Percentiles rank a stretch among this genome's conserved stretches.
Evolutionary conservation across 2,113 vertebrate species (phyloP).

Genomic region (Rissa tridactyla): DNA sequence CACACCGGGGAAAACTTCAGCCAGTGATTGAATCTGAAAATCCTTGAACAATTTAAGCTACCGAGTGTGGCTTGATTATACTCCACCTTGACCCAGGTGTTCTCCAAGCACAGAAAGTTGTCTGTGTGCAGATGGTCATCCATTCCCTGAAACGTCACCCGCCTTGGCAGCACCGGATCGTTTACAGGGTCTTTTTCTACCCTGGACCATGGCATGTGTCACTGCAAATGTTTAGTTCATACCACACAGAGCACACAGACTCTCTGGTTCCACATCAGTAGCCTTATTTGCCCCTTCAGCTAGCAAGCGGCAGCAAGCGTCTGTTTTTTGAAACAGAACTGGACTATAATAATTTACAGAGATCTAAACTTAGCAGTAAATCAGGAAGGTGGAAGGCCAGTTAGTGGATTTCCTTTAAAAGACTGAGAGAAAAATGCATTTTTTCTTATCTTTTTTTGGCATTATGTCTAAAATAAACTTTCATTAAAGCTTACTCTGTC

Average conservation of each 20-base stretch:
- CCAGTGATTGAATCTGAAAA: not conserved
- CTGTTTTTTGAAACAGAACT: not conserved
- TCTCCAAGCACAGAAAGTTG: not conserved
- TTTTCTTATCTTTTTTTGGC: not conserved
- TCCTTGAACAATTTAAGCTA: not conserved
- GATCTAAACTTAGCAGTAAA: not conserved
- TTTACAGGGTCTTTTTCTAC: not conserved
- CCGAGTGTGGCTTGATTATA: rapidly evolving
- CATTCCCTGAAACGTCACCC: not conserved
- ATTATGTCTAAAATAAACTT: not conserved
- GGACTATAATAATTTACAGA: not conserved
- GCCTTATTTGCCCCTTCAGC: not conserved
- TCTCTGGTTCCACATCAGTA: not conserved
- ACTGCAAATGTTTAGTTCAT: not conserved
- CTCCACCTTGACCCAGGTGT: not conserved
- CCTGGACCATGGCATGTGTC: not conserved
- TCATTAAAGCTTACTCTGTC: not conserved
- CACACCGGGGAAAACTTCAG: not conserved
- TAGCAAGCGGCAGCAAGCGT: not conserved
- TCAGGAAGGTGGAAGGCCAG: not conserved
- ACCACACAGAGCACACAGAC: not conserved
- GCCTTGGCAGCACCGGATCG: rapidly evolving
- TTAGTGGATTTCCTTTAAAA: not conserved
- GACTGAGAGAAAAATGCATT: not conserved
- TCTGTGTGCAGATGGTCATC: not conserved